Evolutionary conservation across 1,140 invertebrate species (phyloP), one percentile per base, ranked within the genome.

Genomic region (Eumeta japonica): DNA sequence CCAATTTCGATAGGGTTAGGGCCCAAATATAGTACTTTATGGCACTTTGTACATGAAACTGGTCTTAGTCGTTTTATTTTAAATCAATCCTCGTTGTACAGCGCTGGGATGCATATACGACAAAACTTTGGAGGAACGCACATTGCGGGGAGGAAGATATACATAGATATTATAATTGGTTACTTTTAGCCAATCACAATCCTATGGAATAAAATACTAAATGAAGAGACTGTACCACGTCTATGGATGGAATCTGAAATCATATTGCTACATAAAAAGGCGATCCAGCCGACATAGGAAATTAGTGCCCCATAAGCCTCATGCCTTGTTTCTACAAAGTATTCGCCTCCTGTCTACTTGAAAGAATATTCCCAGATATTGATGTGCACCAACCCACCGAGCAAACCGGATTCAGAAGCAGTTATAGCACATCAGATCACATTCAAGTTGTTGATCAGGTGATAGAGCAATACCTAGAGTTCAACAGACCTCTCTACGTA

Each of bases 401-500:
- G 43, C 61, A 62, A 43, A 58, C 58, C 2, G 57, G 61, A 3
- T 67, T 67, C 33, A 41, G 61, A 44, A 47, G 35, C 10, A 50
- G 51, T 1, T 64, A 46, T 15, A 52, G 50, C 35, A 56, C 54
- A 15, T 28, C 38, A 12, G 49, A 55, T 24, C 52, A 58, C 30
- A 50, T 56, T 10, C 52, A 51, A 29, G 44, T 46, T 0, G 41
- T 57, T 1, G 43, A 52, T 7, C 43, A 41, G 29, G 28, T 55
- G 5, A 53, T 58, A 31, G 54, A 57, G 29, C 46, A 53, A 38
- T 44, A n/a, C n/a, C 1, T 41, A 41, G 44, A 55, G 38, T 53
- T 47, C 20, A n/a, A n/a, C n/a, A n/a, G n/a, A n/a, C n/a, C n/a
- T n/a, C n/a, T n/a, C n/a, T n/a, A n/a, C n/a, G n/a, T n/a, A n/a